These are phyloP conservation scores for Neotoxoptera formosana DNA, from an alignment of 1,140 invertebrate genomes.

Conservation along the genomic window DNA sequence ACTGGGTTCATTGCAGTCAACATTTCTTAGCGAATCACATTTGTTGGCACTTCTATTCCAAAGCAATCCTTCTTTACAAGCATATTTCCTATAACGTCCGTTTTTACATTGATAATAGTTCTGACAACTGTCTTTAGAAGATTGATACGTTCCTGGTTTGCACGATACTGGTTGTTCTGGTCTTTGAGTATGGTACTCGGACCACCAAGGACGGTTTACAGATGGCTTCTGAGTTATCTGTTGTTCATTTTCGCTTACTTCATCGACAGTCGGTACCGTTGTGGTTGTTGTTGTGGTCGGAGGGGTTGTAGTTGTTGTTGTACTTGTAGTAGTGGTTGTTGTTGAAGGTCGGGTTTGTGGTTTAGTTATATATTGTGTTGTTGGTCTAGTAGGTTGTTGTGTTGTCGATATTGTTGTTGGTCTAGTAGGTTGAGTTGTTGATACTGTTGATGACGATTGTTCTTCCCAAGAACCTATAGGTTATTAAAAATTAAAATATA, in stretches of 20 bases:
- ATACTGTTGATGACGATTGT: not conserved
- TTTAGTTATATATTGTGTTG: constrained; percentile 44
- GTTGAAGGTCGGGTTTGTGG: constrained; percentile 62
- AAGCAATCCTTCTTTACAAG: constrained; percentile 80
- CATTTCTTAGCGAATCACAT: constrained; percentile 81
- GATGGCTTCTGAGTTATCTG: constrained; percentile 61
- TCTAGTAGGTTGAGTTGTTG: constrained; percentile 57
- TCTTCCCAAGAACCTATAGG: constrained; percentile 19
- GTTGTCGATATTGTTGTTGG: constrained; percentile 62
- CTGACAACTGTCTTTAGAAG: constrained; percentile 75
- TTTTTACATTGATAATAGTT: constrained; percentile 78
- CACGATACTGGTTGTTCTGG: constrained; percentile 65
- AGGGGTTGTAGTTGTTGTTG: constrained; percentile 59
- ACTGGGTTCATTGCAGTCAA: constrained; percentile 68
- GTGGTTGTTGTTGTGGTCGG: constrained; percentile 59
- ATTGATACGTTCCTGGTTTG: constrained; percentile 70
- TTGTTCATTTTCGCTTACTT: constrained; percentile 63
- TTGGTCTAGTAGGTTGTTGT: constrained; percentile 62
- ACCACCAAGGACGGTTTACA: constrained; percentile 60
- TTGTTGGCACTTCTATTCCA: constrained; percentile 74
- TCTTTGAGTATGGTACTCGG: constrained; percentile 60
- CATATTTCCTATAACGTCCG: constrained; percentile 72
- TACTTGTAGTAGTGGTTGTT: constrained; percentile 56
- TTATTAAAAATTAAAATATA: constrained; percentile 11
- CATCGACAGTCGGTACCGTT: constrained; percentile 61